Percentiles rank a stretch among this genome's conserved stretches.
These are phyloP conservation scores for Scaptomyza hsui DNA, from an alignment of 1,140 invertebrate genomes.

Conservation along the genomic window DNA sequence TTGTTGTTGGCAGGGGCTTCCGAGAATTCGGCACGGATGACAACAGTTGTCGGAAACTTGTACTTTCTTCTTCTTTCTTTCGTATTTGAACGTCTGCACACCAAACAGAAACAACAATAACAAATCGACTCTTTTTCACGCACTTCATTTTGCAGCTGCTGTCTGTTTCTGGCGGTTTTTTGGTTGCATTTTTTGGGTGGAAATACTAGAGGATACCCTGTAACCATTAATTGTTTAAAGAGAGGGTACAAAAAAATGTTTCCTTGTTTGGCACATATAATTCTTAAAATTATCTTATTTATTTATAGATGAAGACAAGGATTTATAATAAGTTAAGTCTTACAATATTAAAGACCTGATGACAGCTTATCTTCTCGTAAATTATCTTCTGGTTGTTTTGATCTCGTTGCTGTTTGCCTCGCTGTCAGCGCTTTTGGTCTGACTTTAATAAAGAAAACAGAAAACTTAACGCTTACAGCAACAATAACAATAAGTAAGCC, in stretches of 20 bases:
- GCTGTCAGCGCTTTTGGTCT: constrained; percentile 19
- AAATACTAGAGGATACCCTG: constrained; percentile 11
- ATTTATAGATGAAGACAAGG: too few species aligned
- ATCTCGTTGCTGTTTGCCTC: constrained; percentile 2
- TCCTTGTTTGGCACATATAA: too few species aligned
- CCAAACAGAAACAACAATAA: constrained; percentile 27
- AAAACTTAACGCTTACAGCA: constrained; percentile 19
- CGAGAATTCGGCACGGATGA: constrained; percentile 45
- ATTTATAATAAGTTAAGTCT: too few species aligned
- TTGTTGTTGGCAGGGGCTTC: constrained; percentile 16
- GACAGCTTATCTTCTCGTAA: background rate
- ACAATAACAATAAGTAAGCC: constrained; percentile 46
- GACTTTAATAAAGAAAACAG: constrained; percentile 33
- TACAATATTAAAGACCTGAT: background rate
- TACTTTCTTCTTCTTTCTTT: constrained; percentile 33
- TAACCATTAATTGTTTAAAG: background rate
- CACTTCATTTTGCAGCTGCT: constrained; percentile 52
- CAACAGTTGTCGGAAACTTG: constrained; percentile 68
- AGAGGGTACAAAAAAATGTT: too few species aligned
- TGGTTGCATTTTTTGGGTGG: constrained; percentile 31
- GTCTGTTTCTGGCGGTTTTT: constrained; percentile 5
- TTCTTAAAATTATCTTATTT: too few species aligned
- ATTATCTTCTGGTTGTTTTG: background rate
- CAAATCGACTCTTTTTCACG: constrained; percentile 63
- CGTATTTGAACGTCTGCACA: constrained; percentile 14